These are phyloP conservation scores for Temnothorax unifasciatus DNA, from an alignment of 2,888 invertebrate genomes.

Conservation along the genomic window DNA sequence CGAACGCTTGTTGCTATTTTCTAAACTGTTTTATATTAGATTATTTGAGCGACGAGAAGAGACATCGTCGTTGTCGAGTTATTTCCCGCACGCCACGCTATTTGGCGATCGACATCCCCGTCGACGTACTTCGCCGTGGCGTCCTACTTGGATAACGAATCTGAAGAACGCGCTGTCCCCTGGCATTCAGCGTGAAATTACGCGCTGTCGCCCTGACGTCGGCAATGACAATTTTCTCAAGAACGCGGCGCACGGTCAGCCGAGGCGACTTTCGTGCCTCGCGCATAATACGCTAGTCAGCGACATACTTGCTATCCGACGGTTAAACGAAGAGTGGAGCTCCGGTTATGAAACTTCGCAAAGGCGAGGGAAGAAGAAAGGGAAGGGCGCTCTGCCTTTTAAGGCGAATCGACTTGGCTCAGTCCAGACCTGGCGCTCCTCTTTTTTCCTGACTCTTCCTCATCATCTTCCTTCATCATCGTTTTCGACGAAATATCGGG, in stretches of 20 bases:
- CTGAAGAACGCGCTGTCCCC: slow-evolving; percentile 28
- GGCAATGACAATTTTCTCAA: slow-evolving; percentile 62
- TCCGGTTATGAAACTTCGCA: slow-evolving; percentile 68
- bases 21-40: neutral
- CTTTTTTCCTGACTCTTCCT: slow-evolving; percentile 46
- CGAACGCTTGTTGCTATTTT: neutral
- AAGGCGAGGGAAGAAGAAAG: slow-evolving; percentile 70
- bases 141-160: slow-evolving; percentile 52
- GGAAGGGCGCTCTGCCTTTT: slow-evolving; percentile 67
- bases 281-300: slow-evolving; percentile 49
- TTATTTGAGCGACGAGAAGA: neutral
- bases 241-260: slow-evolving; percentile 51
- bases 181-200: slow-evolving; percentile 47
- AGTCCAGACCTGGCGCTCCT: slow-evolving; percentile 49
- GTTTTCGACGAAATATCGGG: slow-evolving; percentile 48
- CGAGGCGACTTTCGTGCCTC: slow-evolving; percentile 51
- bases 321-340: slow-evolving; percentile 31
- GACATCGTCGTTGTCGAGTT: slow-evolving; percentile 4
- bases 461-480: slow-evolving; percentile 34
- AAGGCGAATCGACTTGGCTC: slow-evolving; percentile 69
- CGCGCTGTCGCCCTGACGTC: slow-evolving; percentile 29
- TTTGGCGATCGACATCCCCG: slow-evolving; percentile 42
- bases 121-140: slow-evolving; percentile 37
- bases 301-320: slow-evolving; percentile 27
- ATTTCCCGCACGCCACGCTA: slow-evolving; percentile 27